Evolutionary conservation across 2,888 invertebrate genomes (phyloP).

Genomic region (Drosophila falleni): DNA sequence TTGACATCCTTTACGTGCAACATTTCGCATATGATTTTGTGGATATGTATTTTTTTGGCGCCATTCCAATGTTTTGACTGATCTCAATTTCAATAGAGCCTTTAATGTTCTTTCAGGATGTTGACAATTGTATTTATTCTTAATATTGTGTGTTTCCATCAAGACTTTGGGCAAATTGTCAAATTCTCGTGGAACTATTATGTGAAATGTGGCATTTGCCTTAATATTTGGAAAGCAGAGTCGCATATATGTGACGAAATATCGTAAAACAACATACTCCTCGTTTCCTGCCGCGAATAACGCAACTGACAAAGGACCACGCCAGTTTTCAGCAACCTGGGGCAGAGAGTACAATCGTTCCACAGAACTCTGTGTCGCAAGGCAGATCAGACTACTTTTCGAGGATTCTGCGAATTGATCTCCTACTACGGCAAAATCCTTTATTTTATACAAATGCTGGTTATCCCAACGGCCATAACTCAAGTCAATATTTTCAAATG

Average conservation of each 20-base stretch:
- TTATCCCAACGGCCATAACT: constrained; percentile 91
- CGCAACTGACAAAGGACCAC: constrained; percentile 93
- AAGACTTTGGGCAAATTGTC: constrained; percentile 76
- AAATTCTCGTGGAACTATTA: constrained; percentile 88
- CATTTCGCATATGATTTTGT: constrained; percentile 94
- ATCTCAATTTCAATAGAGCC: constrained; percentile 87
- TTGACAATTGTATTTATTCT: constrained; percentile 87
- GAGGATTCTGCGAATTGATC: constrained; percentile 86
- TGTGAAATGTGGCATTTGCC: constrained; percentile 91
- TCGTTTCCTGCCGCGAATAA: constrained; percentile 92
- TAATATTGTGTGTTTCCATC: constrained; percentile 39
- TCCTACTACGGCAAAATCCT: constrained; percentile 91
- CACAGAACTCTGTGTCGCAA: constrained; percentile 94
- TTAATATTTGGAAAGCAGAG: constrained; percentile 91
- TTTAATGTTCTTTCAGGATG: constrained; percentile 89
- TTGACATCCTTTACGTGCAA: constrained; percentile 94
- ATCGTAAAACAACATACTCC: constrained; percentile 90
- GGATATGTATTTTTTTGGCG: constrained; percentile 92
- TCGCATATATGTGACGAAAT: constrained; percentile 91
- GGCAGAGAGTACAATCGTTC: constrained; percentile 92
- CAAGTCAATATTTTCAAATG: constrained; percentile 88
- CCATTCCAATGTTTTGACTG: constrained; percentile 90
- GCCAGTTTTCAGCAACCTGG: constrained; percentile 93
- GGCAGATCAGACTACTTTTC: constrained; percentile 87
- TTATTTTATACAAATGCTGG: constrained; percentile 89